Base-by-base conservation (phyloP, 1,140 invertebrate species). In the Augochlora pura region DNA sequence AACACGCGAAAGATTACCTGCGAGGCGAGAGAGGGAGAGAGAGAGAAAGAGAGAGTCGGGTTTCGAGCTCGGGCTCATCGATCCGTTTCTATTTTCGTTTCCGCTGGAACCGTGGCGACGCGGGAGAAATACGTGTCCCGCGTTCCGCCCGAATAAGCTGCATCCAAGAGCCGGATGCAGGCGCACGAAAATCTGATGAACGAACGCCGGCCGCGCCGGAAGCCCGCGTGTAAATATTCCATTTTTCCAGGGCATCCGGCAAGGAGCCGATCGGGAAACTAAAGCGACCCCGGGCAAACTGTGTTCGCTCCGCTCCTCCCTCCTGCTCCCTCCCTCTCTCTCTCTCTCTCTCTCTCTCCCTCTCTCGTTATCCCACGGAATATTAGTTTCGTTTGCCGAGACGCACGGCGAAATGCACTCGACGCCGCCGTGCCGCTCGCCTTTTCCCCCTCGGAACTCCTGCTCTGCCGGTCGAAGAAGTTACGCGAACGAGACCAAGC, bases 351-450 rank as follows among this genome's bases (percentile, higher is more conserved):
- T 32, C 32, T 32, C 32, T 32, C 32, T 32, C 32, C 4, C 32
- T 32, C 71, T 66, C 67, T 59, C 63, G 49, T 52, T 18, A 68
- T 62, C 76, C 64, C 59, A n/a, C 42, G 32, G 87, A 86, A 87
- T 86, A 88, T 88, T 88, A 88, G 87, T 88, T 87, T 88, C 85
- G 83, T 88, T 88, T 87, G 87, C 23, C 10, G 70, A 81, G 78
- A 78, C 75, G 76, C 87, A 88, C 87, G 85, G 84, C 65, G 68
- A 82, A 77, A 64, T 23, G 66, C 67, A 84, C 67, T 73, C 39
- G 66, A 67, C 70, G 38, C 80, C 70, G 38, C 80, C 59, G 62
- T 7, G 52, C 42, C 42, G 42, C 39, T 71, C 60, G 78, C 63
- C 68, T 82, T 75, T 79, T 71, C 73, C 57, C 57, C 32, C 59